Conservation (phyloP, 37 sponge, comb jelly and placozoan genomes). For the Oscarella lobularis region DNA sequence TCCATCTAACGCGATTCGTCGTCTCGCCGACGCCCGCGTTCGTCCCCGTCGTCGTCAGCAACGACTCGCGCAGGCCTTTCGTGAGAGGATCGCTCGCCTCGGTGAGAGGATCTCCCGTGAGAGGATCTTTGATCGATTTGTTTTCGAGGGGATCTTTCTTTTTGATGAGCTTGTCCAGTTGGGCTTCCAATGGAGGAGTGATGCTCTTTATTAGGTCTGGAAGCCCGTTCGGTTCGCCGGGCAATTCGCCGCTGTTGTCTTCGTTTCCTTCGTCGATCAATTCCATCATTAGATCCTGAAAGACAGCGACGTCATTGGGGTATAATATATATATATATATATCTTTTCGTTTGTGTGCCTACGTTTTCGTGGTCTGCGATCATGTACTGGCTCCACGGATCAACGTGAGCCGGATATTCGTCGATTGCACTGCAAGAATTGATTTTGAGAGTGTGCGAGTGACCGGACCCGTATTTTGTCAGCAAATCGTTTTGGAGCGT, state of each 20-base stretch:
- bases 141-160: neutral
- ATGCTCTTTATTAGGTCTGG: no score
- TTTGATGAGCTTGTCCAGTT: neutral
- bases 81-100: neutral
- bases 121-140: neutral
- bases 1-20: no score
- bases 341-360: no score
- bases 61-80: neutral
- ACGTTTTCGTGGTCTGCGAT: no score
- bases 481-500: conserved; percentile 19
- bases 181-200: neutral
- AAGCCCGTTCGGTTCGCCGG: no score
- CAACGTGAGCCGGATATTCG: neutral
- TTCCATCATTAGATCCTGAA: no score
- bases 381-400: neutral
- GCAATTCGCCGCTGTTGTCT: no score
- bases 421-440: conserved; percentile 24
- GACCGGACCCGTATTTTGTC: conserved; percentile 19
- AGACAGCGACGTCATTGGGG: no score
- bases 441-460: conserved; percentile 30
- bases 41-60: neutral
- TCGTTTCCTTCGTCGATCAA: no score
- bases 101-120: neutral
- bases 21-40: neutral
- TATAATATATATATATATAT: no score